phyloP scores from a whole-genome alignment of 37 sponge, comb jelly and placozoan genomes.

The Eunapius fragilis region DNA sequence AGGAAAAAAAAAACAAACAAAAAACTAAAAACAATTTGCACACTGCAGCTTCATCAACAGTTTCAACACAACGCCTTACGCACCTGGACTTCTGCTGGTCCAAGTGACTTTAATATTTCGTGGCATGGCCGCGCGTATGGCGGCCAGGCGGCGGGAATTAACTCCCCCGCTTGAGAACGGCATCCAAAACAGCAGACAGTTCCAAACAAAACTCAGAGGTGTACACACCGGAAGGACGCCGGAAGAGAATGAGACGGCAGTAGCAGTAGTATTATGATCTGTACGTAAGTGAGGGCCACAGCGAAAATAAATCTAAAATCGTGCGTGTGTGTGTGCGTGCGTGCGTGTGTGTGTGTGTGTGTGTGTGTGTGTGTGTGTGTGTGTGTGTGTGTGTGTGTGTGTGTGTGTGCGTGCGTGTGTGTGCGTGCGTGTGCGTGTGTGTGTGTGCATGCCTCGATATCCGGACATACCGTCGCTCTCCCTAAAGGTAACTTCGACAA shows the following conservation, averaged over 20 bases:
- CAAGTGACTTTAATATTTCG: slow-evolving; percentile 9
- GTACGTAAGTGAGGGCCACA: no score
- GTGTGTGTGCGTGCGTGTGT: no score
- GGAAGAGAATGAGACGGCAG: slow-evolving; percentile 70
- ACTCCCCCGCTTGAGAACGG: slow-evolving; percentile 71
- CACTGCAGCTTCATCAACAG: no score
- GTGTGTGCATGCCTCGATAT: background rate
- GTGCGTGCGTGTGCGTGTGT: background rate
- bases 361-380: no score
- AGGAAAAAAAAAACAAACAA: no score
- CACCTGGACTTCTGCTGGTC: background rate
- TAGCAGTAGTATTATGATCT: slow-evolving; percentile 32
- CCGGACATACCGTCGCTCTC: background rate
- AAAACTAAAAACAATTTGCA: no score
- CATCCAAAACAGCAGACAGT: slow-evolving; percentile 52
- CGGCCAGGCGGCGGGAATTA: slow-evolving; percentile 52
- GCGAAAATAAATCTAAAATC: no score
- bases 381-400: no score
- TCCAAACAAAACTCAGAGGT: slow-evolving; percentile 72
- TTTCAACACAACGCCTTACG: no score
- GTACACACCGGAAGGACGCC: slow-evolving; percentile 67
- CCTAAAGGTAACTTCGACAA: slow-evolving; percentile 68
- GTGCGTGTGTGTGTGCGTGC: no score
- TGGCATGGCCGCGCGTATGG: slow-evolving; percentile 39
- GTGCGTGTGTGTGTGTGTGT: no score